Conservation (phyloP, 2,797 vertebrate genomes). For the Rallus crepitans region DNA sequence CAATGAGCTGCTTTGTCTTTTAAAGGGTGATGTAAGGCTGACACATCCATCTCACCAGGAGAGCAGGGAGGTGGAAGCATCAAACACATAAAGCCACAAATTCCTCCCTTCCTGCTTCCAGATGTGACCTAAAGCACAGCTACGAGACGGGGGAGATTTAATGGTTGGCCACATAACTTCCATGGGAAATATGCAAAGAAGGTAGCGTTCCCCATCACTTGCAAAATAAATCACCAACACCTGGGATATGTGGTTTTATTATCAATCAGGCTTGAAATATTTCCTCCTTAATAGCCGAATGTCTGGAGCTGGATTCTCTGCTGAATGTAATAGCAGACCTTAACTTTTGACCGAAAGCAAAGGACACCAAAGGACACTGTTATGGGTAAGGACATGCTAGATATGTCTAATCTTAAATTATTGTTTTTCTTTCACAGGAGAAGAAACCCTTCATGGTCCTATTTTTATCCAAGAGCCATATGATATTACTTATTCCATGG, state of each 20-base stretch:
- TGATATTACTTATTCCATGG: slow-evolving; percentile 74
- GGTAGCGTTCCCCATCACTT: not conserved
- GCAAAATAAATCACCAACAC: slow-evolving; percentile 48
- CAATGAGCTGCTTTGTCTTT: not conserved
- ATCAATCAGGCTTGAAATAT: slow-evolving; percentile 67
- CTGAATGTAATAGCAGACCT: not conserved
- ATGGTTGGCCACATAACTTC: not conserved
- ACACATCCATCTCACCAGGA: not conserved
- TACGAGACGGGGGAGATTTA: not conserved
- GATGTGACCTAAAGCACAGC: not conserved
- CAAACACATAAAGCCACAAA: not conserved
- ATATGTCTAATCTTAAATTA: slow-evolving; percentile 8
- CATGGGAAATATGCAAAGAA: slow-evolving; percentile 5
- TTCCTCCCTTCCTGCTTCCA: not conserved
- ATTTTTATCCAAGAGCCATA: slow-evolving; percentile 76
- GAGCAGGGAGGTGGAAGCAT: not conserved
- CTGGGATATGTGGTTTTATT: slow-evolving; percentile 32
- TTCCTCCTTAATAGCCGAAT: slow-evolving; percentile 15
- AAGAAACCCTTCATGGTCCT: slow-evolving; percentile 63
- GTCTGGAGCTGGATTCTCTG: slow-evolving; percentile 5
- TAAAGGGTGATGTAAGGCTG: not conserved
- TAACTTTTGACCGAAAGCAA: not conserved
- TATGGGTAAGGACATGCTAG: not conserved
- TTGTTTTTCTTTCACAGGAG: slow-evolving; percentile 76
- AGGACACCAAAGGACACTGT: not conserved